These are phyloP conservation scores for Calliopum simillimum DNA, from an alignment of 2,888 invertebrate species.

Conservation along the genomic window DNA sequence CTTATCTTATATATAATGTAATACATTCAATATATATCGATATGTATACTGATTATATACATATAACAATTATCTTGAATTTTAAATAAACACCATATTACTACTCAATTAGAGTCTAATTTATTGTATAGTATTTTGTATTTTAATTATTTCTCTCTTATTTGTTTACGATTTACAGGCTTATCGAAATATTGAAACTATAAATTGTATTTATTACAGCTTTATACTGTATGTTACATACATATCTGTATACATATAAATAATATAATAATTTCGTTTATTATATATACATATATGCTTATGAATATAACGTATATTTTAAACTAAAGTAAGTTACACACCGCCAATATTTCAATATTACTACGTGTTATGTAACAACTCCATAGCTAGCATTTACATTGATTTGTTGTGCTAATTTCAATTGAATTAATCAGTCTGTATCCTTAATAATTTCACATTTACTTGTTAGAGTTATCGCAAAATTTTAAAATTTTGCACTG, in stretches of 20 bases:
- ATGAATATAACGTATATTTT: slow-evolving; percentile 39
- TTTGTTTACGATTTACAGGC: slow-evolving; percentile 21
- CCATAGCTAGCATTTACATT: too few relatives aligned
- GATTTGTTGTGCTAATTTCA: too few relatives aligned
- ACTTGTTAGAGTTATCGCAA: too few relatives aligned
- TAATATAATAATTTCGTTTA: slow-evolving; percentile 34
- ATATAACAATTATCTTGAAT: slow-evolving; percentile 21
- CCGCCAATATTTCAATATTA: background rate
- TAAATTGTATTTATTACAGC: slow-evolving; percentile 28
- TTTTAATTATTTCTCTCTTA: slow-evolving; percentile 36
- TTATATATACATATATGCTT: slow-evolving; percentile 39
- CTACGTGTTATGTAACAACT: too few relatives aligned
- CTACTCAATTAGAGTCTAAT: slow-evolving; percentile 33
- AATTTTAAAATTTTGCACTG: too few relatives aligned
- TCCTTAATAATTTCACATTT: too few relatives aligned
- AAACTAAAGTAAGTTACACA: slow-evolving; percentile 37
- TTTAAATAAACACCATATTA: slow-evolving; percentile 31
- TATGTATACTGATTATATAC: background rate
- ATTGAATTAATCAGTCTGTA: too few relatives aligned
- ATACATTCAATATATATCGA: background rate
- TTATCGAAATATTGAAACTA: slow-evolving; percentile 44
- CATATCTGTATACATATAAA: slow-evolving; percentile 32
- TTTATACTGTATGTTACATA: slow-evolving; percentile 14
- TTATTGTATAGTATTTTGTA: slow-evolving; percentile 38
- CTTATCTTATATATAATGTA: slow-evolving; percentile 22